Conservation (phyloP, 1,140 invertebrate species). For the Drosophila malerkotliana region DNA sequence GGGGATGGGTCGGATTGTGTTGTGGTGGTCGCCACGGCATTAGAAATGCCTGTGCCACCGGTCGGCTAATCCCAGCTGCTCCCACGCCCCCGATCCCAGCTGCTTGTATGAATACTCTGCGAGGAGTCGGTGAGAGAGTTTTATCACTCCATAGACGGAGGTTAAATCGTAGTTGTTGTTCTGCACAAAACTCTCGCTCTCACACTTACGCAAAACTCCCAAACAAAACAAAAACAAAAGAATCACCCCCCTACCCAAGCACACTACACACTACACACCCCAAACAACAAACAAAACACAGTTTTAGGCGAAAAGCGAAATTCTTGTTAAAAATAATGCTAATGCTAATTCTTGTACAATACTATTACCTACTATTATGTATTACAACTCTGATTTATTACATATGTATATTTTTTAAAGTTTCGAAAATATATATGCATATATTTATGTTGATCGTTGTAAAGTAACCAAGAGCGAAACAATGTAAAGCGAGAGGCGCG, state of each 20-base stretch:
- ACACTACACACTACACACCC: constrained; percentile 18
- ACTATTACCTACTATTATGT: constrained; percentile 76
- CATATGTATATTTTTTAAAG: constrained; percentile 59
- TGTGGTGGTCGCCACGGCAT: constrained; percentile 37
- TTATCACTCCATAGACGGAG: constrained; percentile 80
- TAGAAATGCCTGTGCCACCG: constrained; percentile 52
- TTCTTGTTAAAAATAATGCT: constrained; percentile 77
- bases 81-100: constrained; percentile 19
- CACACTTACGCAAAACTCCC: constrained; percentile 47
- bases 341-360: constrained; percentile 70
- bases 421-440: constrained; percentile 57
- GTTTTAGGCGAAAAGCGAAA: constrained; percentile 53
- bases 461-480: constrained; percentile 57
- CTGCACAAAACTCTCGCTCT: constrained; percentile 77
- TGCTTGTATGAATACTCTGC: constrained; percentile 76
- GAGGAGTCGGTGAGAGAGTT: constrained; percentile 81
- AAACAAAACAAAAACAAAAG: constrained; percentile 31
- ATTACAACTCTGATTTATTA: constrained; percentile 63
- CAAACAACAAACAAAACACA: constrained; percentile 17
- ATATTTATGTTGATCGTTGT: constrained; percentile 80
- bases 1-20: constrained; percentile 1
- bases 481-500: constrained; percentile 36
- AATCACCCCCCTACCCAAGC: neutral
- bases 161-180: constrained; percentile 81
- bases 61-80: neutral